Evolutionary conservation across 1,140 invertebrate genomes (phyloP).

Genomic region (Diorhabda elongata): DNA sequence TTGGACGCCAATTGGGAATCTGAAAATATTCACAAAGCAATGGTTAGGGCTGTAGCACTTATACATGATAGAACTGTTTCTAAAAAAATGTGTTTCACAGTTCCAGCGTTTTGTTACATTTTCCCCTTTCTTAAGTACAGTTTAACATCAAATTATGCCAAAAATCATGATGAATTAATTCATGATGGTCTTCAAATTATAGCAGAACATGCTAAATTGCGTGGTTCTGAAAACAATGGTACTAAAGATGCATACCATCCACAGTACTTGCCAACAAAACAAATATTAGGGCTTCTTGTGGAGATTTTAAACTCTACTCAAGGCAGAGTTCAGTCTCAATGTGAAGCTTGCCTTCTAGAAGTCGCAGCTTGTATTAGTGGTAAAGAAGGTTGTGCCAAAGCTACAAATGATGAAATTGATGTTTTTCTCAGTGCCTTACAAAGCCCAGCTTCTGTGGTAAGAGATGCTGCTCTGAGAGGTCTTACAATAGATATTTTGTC

Average conservation of each 20-base stretch:
- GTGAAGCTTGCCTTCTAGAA: constrained; percentile 70
- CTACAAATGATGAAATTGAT: constrained; percentile 66
- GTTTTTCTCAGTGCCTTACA: constrained; percentile 75
- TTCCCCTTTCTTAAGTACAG: constrained; percentile 76
- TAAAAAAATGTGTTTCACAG: constrained; percentile 52
- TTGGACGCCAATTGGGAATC: constrained; percentile 74
- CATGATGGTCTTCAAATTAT: constrained; percentile 66
- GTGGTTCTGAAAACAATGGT: constrained; percentile 47
- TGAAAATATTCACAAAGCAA: constrained; percentile 51
- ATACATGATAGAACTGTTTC: constrained; percentile 49
- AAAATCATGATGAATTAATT: constrained; percentile 57
- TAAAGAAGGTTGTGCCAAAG: constrained; percentile 56
- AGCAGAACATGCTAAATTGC: constrained; percentile 64
- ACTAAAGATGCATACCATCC: constrained; percentile 63
- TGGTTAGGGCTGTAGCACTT: constrained; percentile 55
- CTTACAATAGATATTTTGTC: constrained; percentile 61
- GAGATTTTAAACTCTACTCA: constrained; percentile 58
- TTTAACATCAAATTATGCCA: constrained; percentile 49
- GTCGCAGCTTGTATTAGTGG: constrained; percentile 69
- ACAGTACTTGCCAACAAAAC: constrained; percentile 69
- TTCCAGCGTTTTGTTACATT: constrained; percentile 73
- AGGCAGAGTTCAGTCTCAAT: constrained; percentile 70
- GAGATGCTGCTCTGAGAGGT: constrained; percentile 75
- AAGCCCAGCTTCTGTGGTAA: constrained; percentile 62
- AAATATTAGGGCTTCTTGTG: constrained; percentile 77